phyloP scores from a whole-genome alignment of 30 jellyfish, hydroid and myxozoan genomes.

The Hydra vulgaris region DNA sequence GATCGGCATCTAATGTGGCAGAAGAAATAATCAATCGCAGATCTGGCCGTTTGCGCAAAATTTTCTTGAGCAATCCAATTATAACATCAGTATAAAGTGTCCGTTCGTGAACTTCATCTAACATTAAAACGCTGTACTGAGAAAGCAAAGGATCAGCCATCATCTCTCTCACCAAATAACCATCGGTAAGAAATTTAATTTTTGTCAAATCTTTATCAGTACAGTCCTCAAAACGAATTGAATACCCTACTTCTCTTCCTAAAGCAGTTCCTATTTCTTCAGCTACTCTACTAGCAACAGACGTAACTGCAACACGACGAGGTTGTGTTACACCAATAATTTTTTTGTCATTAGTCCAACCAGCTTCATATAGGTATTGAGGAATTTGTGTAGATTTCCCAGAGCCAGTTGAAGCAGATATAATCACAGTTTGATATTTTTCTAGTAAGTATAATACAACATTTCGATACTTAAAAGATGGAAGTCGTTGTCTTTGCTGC shows the following conservation, averaged over 20 bases:
- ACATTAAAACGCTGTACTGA: constrained; percentile 67
- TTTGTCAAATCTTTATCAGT: constrained; percentile 60
- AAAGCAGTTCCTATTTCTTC: constrained; percentile 88
- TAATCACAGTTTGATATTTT: constrained; percentile 73
- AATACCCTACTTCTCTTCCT: constrained; percentile 83
- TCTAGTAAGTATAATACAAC: constrained; percentile 70
- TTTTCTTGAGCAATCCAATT: constrained; percentile 74
- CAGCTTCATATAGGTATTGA: constrained; percentile 81
- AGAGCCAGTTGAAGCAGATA: constrained; percentile 98
- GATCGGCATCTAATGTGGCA: constrained; percentile 78
- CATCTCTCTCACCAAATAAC: constrained; percentile 88
- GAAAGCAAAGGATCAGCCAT: constrained; percentile 91
- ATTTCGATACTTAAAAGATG: constrained; percentile 87
- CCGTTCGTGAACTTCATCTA: constrained; percentile 96
- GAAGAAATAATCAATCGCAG: constrained; percentile 77
- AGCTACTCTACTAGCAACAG: constrained; percentile 90
- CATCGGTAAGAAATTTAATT: constrained; percentile 95
- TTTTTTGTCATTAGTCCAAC: constrained; percentile 74
- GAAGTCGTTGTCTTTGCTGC: constrained; percentile 83
- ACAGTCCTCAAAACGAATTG: constrained; percentile 86
- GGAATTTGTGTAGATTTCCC: constrained; percentile 97
- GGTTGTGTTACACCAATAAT: constrained; percentile 94
- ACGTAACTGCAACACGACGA: constrained; percentile 87
- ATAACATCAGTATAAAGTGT: constrained; percentile 80
- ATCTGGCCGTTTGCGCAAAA: constrained; percentile 69